These are phyloP conservation scores for Oxystoma pomonae DNA, from an alignment of 2,888 invertebrate genomes.

Conservation along the genomic window DNA sequence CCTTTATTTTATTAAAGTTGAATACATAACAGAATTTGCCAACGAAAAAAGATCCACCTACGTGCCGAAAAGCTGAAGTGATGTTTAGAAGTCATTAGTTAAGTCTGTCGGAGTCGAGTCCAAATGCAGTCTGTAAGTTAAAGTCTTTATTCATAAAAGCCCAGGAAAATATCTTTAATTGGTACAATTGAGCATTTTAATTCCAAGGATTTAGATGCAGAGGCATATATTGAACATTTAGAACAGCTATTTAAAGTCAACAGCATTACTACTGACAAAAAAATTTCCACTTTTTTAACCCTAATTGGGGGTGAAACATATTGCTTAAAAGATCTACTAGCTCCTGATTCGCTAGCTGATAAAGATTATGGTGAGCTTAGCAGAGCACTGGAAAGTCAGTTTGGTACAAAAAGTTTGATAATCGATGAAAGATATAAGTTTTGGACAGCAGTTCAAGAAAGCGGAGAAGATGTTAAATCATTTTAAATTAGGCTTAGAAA, in stretches of 20 bases:
- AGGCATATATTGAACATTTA: background rate
- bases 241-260: background rate
- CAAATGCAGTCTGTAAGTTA: too few relatives aligned
- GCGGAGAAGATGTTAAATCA: background rate
- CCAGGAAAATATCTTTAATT: too few relatives aligned
- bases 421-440: background rate
- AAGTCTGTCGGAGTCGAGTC: too few relatives aligned
- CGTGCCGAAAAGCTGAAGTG: too few relatives aligned
- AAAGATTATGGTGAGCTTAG: constrained; percentile 23
- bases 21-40: too few relatives aligned
- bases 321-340: constrained; percentile 21
- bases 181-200: too few relatives aligned
- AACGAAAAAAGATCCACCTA: too few relatives aligned
- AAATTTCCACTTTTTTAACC: constrained; percentile 17
- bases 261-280: background rate
- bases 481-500: background rate
- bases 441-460: background rate
- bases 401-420: constrained; percentile 23
- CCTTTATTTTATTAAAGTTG: too few relatives aligned
- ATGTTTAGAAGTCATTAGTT: too few relatives aligned
- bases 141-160: too few relatives aligned
- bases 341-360: constrained; percentile 16
- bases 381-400: constrained; percentile 18
- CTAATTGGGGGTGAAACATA: constrained; percentile 25
- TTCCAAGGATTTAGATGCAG: background rate